Conservation (phyloP, 2,888 invertebrate genomes). For the Protophormia terraenovae region DNA sequence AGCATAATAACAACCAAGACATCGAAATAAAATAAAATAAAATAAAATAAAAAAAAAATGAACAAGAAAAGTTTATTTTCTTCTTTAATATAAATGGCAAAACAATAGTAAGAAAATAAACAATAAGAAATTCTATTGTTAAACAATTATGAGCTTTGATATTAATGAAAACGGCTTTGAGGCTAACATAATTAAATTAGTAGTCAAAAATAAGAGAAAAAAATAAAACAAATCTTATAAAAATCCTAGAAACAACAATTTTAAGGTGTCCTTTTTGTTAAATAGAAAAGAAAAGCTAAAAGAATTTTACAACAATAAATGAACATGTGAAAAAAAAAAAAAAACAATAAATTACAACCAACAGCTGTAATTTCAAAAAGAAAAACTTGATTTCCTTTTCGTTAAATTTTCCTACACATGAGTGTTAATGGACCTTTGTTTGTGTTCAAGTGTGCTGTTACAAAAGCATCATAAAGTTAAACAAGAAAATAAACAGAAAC, state of each 20-base stretch:
- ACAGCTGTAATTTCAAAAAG: neutral
- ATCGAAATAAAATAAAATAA: neutral
- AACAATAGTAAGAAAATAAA: slow-evolving; percentile 26
- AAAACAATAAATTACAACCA: neutral
- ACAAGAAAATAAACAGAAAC: neutral
- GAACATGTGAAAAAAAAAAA: neutral
- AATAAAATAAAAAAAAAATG: neutral
- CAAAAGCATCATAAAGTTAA: neutral
- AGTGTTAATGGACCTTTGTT: neutral
- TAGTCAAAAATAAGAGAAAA: neutral
- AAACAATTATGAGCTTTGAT: slow-evolving; percentile 50
- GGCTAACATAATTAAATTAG: slow-evolving; percentile 21
- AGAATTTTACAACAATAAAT: neutral
- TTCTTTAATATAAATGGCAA: neutral
- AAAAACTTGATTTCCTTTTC: neutral
- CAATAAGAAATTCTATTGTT: slow-evolving; percentile 40
- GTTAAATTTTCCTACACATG: neutral
- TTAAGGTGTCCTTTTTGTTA: neutral
- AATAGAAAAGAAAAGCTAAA: neutral
- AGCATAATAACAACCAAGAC: no score
- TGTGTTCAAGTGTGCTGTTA: neutral
- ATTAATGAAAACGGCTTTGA: neutral
- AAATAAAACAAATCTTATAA: neutral
- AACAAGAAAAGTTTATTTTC: neutral
- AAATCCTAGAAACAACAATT: neutral